Conservation (phyloP, 2,113 vertebrate species). For the Numida meleagris region DNA sequence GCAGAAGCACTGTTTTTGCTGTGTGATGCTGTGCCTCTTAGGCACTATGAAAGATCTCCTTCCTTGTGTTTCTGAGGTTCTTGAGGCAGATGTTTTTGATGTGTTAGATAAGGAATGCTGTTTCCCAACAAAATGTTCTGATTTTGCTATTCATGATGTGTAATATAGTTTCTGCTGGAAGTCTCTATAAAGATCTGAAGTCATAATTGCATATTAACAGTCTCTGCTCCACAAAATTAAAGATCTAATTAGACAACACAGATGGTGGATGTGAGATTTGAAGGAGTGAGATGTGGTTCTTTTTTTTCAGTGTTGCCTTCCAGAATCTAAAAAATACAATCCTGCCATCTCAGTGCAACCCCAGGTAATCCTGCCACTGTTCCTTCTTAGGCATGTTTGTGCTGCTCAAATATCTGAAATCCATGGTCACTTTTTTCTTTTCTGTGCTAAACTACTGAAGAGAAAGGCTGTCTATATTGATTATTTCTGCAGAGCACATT, state of each 20-base stretch:
- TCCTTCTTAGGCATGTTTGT: accelerated
- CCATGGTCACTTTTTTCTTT: background rate
- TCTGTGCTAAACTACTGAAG: background rate
- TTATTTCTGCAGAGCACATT: background rate
- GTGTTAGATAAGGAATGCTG: background rate
- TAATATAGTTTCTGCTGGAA: background rate
- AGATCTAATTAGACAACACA: background rate
- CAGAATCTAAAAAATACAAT: background rate
- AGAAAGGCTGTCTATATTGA: background rate
- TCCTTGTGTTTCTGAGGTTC: background rate
- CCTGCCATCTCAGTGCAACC: background rate
- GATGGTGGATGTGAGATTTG: background rate
- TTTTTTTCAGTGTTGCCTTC: background rate
- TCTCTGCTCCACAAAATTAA: background rate
- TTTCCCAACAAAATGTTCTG: background rate
- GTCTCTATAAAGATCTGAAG: background rate
- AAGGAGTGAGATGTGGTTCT: background rate
- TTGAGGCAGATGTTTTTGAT: background rate
- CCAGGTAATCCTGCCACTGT: background rate
- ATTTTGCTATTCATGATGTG: background rate
- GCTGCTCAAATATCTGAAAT: background rate
- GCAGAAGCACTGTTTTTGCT: background rate
- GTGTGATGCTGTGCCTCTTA: background rate
- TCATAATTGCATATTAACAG: background rate
- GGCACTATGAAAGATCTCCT: background rate